Evolutionary conservation across 2,797 vertebrate genomes (phyloP), one percentile per base, ranked within the genome.

Genomic region (Catostomus latipinnis): DNA sequence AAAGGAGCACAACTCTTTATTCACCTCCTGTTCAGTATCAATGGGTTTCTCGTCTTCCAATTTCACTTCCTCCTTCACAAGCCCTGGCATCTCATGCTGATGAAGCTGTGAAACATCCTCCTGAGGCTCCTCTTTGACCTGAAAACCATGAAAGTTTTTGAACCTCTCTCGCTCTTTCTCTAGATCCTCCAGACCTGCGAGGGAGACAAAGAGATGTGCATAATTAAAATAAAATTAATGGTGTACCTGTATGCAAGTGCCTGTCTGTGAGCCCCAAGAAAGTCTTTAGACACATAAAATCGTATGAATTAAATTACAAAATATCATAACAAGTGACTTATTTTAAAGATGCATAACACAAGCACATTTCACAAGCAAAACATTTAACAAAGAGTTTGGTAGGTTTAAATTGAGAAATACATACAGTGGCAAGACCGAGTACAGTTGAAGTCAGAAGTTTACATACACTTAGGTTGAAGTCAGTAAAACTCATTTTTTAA

Each of bases 111-210:
- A 52, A 69, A 93, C 89, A 5, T 94, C 92, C 90, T 97, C 96
- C 86, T 94, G 94, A 58, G 93, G 94, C 92, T 99, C 98, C 89
- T 98, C 96, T 91, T 99, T 99, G 74, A 98, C 93, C 84, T 94
- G 93, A 83, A 96, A 88, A 66, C 88, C 94, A 87, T 95, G 95
- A 46, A 91, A 93, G 80, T 93, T 95, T 88, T 92, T 95, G 71
- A 96, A 90, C 83, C 95, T 95, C 87, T 97, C 96, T 82, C 93
- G 95, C 89, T 99, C 97, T 90, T 98, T 98, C 87, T 95, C 96
- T 84, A 97, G 92, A 91, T 98, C 98, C 89, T 97, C 96, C 66
- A 93, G 90, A 88, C 95, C 98, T 99, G 81, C 6, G 50, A 67
- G 46, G 81, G 79, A 80, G 81, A 61, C 60, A 63, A 52, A 54